Evolutionary conservation across 2,888 invertebrate species (phyloP).

Genomic region (Byasa hedistus): DNA sequence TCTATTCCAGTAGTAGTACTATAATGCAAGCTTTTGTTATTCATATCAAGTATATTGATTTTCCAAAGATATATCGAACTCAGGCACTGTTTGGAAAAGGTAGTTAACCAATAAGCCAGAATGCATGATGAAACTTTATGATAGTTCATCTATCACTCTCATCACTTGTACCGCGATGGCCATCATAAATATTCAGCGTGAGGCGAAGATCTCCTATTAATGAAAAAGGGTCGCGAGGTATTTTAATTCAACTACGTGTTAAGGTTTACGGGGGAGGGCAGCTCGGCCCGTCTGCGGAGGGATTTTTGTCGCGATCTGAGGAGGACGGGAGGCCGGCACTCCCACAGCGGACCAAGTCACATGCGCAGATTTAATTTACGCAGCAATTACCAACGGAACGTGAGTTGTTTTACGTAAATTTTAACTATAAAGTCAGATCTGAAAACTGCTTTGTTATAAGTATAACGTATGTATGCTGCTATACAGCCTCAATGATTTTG

Average conservation of each 20-base stretch:
- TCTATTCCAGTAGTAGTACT: too few relatives aligned
- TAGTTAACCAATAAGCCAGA: too few relatives aligned
- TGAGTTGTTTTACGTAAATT: background rate
- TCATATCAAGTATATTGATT: too few relatives aligned
- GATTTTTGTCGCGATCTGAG: conserved; percentile 27
- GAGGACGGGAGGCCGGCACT: conserved; percentile 4
- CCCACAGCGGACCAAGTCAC: conserved; percentile 1
- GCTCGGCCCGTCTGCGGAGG: conserved; percentile 12
- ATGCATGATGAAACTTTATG: too few relatives aligned
- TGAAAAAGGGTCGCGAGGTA: conserved; percentile 80
- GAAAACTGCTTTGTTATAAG: too few relatives aligned
- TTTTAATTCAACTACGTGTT: conserved; percentile 80
- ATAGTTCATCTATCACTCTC: background rate
- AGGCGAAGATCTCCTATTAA: conserved; percentile 78
- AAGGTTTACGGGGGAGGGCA: conserved; percentile 63
- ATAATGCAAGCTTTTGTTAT: too few relatives aligned
- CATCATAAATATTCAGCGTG: conserved; percentile 76
- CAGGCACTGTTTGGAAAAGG: too few relatives aligned
- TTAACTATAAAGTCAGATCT: too few relatives aligned
- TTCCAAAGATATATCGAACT: too few relatives aligned
- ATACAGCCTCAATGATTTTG: too few relatives aligned
- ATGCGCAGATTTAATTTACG: conserved; percentile 14
- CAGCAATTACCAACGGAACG: conserved; percentile 11
- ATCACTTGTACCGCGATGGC: conserved; percentile 33
- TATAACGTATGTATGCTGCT: too few relatives aligned